These are phyloP conservation scores for Gymnoscopelus microlampas DNA, from an alignment of 2,797 vertebrate genomes.

Conservation along the genomic window DNA sequence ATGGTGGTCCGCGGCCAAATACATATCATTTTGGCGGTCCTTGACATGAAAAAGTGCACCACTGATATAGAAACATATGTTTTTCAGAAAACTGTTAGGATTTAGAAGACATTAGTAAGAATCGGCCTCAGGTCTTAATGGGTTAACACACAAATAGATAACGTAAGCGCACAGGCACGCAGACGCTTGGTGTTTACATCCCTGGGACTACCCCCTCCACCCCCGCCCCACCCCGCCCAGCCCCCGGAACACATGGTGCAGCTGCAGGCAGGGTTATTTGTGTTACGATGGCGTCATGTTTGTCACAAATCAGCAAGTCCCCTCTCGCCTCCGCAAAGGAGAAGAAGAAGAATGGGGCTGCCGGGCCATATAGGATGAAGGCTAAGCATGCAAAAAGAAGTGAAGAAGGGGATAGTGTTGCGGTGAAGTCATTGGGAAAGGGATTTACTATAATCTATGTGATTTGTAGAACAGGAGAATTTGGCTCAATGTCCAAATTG, in stretches of 20 bases:
- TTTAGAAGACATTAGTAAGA: too few relatives aligned
- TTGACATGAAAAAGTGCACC: too few relatives aligned
- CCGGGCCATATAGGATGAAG: not conserved
- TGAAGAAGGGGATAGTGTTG: not conserved
- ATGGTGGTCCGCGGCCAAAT: too few relatives aligned
- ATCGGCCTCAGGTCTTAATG: too few relatives aligned
- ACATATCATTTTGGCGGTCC: too few relatives aligned
- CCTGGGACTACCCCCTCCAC: too few relatives aligned
- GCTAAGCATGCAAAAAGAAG: not conserved
- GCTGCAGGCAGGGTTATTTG: conserved; percentile 55
- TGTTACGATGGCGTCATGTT: conserved; percentile 44
- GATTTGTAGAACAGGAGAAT: conserved; percentile 25
- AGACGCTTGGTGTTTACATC: conserved; percentile 3
- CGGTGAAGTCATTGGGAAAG: conserved; percentile 11
- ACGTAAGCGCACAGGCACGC: not conserved
- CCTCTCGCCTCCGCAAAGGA: conserved; percentile 10
- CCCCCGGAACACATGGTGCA: conserved; percentile 12
- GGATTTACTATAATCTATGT: conserved; percentile 14
- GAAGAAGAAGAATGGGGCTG: not conserved
- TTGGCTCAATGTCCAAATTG: conserved; percentile 1
- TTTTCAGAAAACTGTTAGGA: too few relatives aligned
- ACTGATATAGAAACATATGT: too few relatives aligned
- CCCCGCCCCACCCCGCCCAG: too few relatives aligned
- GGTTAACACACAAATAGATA: conserved; percentile 11
- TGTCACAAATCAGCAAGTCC: conserved; percentile 22